Conservation (phyloP, 2,888 invertebrate species). For the Glyphotaelius pellucidus region DNA sequence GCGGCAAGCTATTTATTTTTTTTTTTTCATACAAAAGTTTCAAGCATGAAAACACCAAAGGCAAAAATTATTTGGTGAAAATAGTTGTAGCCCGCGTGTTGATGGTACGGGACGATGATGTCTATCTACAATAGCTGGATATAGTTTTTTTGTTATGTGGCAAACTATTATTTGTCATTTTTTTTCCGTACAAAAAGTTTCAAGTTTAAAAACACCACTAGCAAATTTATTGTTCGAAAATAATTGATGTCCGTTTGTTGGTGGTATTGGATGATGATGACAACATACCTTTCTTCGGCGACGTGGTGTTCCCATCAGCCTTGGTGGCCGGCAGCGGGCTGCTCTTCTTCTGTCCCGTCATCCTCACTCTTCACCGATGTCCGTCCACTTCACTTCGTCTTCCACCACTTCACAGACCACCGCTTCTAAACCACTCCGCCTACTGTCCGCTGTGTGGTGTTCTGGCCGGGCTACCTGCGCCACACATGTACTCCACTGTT, state of each 20-base stretch:
- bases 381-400: neutral
- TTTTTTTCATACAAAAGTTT: no score
- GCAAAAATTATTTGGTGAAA: neutral
- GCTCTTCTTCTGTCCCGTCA: constrained; percentile 53
- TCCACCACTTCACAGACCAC: constrained; percentile 16
- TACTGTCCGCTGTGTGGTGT: neutral
- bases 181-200: neutral
- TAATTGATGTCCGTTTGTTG: neutral
- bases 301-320: constrained; percentile 71
- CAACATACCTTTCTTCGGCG: constrained; percentile 76
- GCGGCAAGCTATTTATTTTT: no score
- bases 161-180: no score
- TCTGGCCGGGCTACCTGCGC: neutral
- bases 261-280: neutral
- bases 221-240: neutral
- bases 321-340: constrained; percentile 61
- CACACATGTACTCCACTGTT: neutral
- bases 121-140: no score
- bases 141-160: no score
- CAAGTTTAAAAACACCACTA: neutral
- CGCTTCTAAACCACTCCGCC: constrained; percentile 30
- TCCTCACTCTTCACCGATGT: constrained; percentile 13
- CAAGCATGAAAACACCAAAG: no score
- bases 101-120: no score
- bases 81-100: neutral